Percentiles rank a stretch among this genome's conserved stretches.
Evolutionary conservation across 2,113 vertebrate species (phyloP).

Genomic region (Elgaria multicarinata): DNA sequence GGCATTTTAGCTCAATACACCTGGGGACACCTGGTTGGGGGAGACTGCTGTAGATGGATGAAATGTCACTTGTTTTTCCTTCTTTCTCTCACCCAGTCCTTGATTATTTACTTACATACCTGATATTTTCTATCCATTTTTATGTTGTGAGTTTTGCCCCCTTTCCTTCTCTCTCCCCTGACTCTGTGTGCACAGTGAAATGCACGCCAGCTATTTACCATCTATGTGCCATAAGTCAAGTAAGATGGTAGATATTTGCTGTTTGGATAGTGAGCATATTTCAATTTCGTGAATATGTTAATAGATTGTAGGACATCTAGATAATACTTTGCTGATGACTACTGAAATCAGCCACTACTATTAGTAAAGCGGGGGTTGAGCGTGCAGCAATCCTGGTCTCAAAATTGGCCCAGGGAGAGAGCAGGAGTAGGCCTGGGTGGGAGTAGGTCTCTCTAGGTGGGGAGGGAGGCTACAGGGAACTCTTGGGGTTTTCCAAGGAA

Average conservation of each 20-base stretch:
- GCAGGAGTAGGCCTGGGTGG: not conserved
- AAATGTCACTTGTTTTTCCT: not conserved
- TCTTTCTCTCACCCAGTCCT: slow-evolving; percentile 25
- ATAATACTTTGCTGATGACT: slow-evolving; percentile 43
- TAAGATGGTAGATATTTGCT: slow-evolving; percentile 19
- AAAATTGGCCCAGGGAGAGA: not conserved
- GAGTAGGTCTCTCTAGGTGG: not conserved
- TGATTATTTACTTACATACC: slow-evolving; percentile 26
- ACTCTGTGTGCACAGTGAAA: slow-evolving; percentile 28
- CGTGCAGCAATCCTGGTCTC: not conserved
- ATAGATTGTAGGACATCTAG: slow-evolving; percentile 44
- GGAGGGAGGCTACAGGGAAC: not conserved
- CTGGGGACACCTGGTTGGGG: not conserved
- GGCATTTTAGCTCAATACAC: not conserved
- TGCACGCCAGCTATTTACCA: slow-evolving; percentile 59
- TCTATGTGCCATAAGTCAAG: slow-evolving; percentile 48
- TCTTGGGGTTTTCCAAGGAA: not conserved
- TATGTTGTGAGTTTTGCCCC: slow-evolving; percentile 49
- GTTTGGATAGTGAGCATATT: slow-evolving; percentile 45
- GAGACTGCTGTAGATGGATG: not conserved
- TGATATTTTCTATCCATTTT: slow-evolving; percentile 32
- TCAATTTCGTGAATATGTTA: slow-evolving; percentile 42
- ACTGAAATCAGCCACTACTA: slow-evolving; percentile 17
- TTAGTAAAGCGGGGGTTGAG: not conserved
- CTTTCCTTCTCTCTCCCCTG: not conserved